Evolutionary conservation across 2,888 invertebrate genomes (phyloP), one percentile per base, ranked within the genome.

Genomic region (Erebia epiphron): DNA sequence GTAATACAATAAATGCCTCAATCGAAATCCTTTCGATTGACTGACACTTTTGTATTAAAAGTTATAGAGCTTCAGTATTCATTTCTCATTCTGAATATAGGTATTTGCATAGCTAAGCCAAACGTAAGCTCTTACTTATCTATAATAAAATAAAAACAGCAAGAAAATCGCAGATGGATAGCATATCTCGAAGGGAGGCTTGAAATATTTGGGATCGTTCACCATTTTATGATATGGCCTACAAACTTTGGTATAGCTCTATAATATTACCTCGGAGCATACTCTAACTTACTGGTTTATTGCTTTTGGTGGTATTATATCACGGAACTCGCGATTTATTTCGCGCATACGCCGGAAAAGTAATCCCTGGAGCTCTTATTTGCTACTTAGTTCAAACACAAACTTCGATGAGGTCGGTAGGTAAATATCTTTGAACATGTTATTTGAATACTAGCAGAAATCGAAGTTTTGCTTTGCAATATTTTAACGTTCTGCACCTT

Each of bases 261-360:
- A 86, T 46, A 46, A 46, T 46, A 46, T 90, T 86, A 86, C 88
- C 86, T 86, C 79, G 80, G 85, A 88, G 87, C 87, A 83, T 88
- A 85, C 89, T 87, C 87, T 85, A 90, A 91, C 88, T 91, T 91
- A 83, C 87, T 86, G 89, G 88, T 92, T 92, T 92, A 92, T 92
- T 87, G 88, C 91, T 87, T 87, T 81, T 81, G 79, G 83, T 87
- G 88, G 91, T 91, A 91, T 92, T 92, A 92, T 92, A 90, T 92
- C 91, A 90, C 89, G 89, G 91, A 90, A 90, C 86, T 89, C 87
- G 75, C 85, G 91, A 91, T 91, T 90, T 91, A 90, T 91, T 88
- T 84, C 82, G 79, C 85, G 83, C 84, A 85, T 87, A 86, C 85
- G 85, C 84, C 83, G 82, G 84, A 82, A 82, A 85, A 84, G 87